Evolutionary conservation across 2,797 vertebrate species (phyloP), one percentile per base, ranked within the genome.

Genomic region (Picus viridis): DNA sequence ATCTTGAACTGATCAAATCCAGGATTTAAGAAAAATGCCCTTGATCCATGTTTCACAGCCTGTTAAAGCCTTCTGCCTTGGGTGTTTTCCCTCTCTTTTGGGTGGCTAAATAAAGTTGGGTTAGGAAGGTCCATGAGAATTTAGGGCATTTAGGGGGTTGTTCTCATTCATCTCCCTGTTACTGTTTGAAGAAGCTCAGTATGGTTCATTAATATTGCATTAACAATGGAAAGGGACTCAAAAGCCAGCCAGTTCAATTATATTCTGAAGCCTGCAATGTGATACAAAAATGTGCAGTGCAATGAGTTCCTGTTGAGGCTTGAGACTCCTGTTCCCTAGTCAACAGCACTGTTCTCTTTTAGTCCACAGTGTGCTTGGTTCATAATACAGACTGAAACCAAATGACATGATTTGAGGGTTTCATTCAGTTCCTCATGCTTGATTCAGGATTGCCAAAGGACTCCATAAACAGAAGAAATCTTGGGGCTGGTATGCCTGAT

Each of bases 171-270:
- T 75, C 29, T 75, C 63, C 43, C 62, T 81, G 59, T 69, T 90
- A 53, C 57, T 85, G 63, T 90, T 90, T 78, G 64, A 61, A 79
- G 70, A 88, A 81, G 59, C 68, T 88, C 85, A 62, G 7, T 54
- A 47, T 62, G 61, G 32, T 65, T 93, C 85, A 82, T 95, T 89
- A 86, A 86, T 86, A 78, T 61, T 89, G 36, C 90, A 88, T 94
- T 93, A 87, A 63, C 85, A 79, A 43, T 62, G 85, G 73, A 64
- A 78, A 79, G 70, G 73, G 71, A 65, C 54, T 93, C 70, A 67
- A 93, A 87, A 92, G 47, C 69, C 76, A 56, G 85, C 62, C 30
- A 79, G 82, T 91, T 94, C 79, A 64, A 39, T 92, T 72, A 7
- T 61, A 47, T 73, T 59, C 57, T 27, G 76, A 45, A 81, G 85